Percentiles rank a stretch among this genome's conserved stretches.
Evolutionary conservation across 2,888 invertebrate genomes (phyloP).

Genomic region (Aplocera efformata): DNA sequence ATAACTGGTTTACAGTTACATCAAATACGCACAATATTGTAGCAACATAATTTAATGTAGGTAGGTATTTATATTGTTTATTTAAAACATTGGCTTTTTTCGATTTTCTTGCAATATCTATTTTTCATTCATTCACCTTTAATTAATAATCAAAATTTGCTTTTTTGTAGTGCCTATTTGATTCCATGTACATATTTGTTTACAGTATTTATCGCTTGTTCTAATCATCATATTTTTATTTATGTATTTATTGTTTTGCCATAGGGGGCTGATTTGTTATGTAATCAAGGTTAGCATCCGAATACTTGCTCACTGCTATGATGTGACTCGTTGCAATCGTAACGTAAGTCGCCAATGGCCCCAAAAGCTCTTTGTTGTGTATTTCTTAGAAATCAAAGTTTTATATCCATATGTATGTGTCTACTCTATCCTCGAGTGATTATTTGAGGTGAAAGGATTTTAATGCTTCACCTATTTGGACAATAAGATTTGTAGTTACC

Average conservation of each 20-base stretch:
- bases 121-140: constrained; percentile 52
- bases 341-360: too few species aligned
- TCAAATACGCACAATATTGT: constrained; percentile 54
- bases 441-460: constrained; percentile 29
- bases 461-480: constrained; percentile 43
- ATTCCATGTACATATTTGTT: background rate
- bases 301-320: too few species aligned
- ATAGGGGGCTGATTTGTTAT: constrained; percentile 13
- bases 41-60: constrained; percentile 29
- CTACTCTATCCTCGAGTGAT: constrained; percentile 27
- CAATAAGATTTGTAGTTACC: constrained; percentile 68
- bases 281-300: too few species aligned
- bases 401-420: constrained; percentile 20
- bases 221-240: constrained; percentile 4
- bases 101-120: constrained; percentile 31
- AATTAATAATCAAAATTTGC: constrained; percentile 35
- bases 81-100: constrained; percentile 20
- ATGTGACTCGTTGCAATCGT: too few species aligned
- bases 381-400: constrained; percentile 10
- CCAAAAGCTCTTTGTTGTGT: background rate
- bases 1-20: constrained; percentile 34
- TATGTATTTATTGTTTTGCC: constrained; percentile 14
- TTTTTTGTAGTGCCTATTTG: constrained; percentile 11
- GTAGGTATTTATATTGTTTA: constrained; percentile 18
- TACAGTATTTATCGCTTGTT: background rate